Conservation (phyloP, 2,888 invertebrate genomes). For the Dicyrtomina minuta region DNA sequence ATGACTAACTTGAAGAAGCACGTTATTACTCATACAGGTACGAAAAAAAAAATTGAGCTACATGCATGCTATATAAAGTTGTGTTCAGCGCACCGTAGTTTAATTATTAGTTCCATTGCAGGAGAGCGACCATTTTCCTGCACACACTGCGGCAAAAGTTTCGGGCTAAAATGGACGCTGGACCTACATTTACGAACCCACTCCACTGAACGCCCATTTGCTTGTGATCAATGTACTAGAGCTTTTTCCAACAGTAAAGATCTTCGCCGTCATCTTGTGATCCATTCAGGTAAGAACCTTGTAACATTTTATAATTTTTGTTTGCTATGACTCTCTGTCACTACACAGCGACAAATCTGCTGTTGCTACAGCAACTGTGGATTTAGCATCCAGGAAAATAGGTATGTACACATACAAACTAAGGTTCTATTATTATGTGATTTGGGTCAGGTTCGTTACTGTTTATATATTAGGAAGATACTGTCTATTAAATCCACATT, state of each 20-base stretch:
- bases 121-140: conserved; percentile 64
- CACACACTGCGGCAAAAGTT: conserved; percentile 64
- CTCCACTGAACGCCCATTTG: conserved; percentile 61
- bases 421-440: too few relatives aligned
- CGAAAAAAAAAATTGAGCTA: not conserved
- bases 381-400: too few relatives aligned
- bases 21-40: conserved; percentile 63
- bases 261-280: conserved; percentile 68
- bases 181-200: conserved; percentile 63
- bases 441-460: too few relatives aligned
- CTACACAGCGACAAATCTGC: too few relatives aligned
- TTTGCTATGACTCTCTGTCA: not conserved
- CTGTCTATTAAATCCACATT: too few relatives aligned
- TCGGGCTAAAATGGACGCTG: conserved; percentile 64
- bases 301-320: conserved; percentile 28
- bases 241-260: conserved; percentile 70
- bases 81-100: not conserved
- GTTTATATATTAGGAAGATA: too few relatives aligned
- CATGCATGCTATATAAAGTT: too few relatives aligned
- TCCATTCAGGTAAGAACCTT: conserved; percentile 66
- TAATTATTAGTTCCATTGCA: conserved; percentile 48
- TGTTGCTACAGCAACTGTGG: too few relatives aligned
- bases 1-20: conserved; percentile 71
- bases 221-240: conserved; percentile 68
- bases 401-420: too few relatives aligned